These are phyloP conservation scores for Origma solitaria DNA, from an alignment of 2,113 vertebrate genomes.

Conservation along the genomic window DNA sequence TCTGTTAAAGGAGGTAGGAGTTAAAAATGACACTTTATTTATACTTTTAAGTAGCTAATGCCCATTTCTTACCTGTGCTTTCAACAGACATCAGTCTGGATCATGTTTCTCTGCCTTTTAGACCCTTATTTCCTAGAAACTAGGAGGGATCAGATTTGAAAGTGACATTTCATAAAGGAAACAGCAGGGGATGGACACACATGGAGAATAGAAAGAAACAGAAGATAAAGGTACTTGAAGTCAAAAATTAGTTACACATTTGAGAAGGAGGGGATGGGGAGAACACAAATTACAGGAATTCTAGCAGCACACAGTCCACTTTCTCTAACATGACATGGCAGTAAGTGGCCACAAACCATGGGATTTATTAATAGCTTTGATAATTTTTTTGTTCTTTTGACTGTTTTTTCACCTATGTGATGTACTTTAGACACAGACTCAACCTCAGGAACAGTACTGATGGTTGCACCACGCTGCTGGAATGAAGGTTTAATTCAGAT, in stretches of 20 bases:
- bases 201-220: background rate
- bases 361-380: background rate
- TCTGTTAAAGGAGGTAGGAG: background rate
- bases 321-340: background rate
- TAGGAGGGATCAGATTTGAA: background rate
- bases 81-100: background rate
- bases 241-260: background rate
- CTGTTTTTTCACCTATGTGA: background rate
- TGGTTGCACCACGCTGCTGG: background rate
- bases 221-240: background rate
- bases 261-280: background rate
- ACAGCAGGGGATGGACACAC: background rate
- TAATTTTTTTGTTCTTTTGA: background rate
- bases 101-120: background rate
- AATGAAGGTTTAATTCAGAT: background rate
- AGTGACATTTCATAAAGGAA: background rate
- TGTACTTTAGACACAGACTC: background rate
- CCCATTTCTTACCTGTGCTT: background rate
- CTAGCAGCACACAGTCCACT: background rate
- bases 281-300: background rate
- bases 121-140: background rate
- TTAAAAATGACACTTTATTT: background rate
- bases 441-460: background rate
- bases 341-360: background rate
- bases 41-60: background rate